Evolutionary conservation across 2,888 invertebrate species (phyloP).

Genomic region (Kuschelorhynchus macadamiae): DNA sequence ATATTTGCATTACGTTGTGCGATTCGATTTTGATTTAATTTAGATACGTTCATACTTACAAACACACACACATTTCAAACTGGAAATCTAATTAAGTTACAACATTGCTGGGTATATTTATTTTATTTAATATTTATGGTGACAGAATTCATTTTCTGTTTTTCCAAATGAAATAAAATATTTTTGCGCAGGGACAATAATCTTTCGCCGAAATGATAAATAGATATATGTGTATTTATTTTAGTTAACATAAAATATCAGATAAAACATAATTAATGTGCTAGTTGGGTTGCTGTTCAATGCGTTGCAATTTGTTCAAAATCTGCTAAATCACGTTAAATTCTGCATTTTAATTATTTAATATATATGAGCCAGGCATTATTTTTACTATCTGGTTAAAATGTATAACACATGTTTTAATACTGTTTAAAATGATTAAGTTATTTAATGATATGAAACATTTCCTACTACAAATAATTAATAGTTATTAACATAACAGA

Average conservation of each 20-base stretch:
- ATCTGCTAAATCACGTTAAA: background rate
- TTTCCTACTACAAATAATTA: too few species aligned
- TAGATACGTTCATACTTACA: constrained; percentile 32
- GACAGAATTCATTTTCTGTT: background rate
- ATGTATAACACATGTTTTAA: too few species aligned
- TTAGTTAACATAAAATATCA: constrained; percentile 2
- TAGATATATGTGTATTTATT: background rate
- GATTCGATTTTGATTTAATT: constrained; percentile 41
- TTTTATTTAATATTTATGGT: background rate
- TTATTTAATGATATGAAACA: too few species aligned
- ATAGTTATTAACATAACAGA: too few species aligned
- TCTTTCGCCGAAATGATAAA: background rate
- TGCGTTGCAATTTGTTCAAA: background rate
- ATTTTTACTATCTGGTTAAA: too few species aligned
- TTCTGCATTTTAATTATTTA: background rate
- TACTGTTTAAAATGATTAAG: too few species aligned
- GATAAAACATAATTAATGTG: constrained; percentile 4
- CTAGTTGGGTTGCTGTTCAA: background rate
- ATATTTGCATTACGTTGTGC: constrained; percentile 35
- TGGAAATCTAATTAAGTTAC: constrained; percentile 21
- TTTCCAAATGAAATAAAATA: background rate
- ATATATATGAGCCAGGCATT: too few species aligned
- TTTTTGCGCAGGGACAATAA: background rate
- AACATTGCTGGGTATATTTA: background rate
- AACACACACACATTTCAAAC: constrained; percentile 15